Conservation (phyloP, 1,140 invertebrate genomes). For the Himalopsyche phryganea region DNA sequence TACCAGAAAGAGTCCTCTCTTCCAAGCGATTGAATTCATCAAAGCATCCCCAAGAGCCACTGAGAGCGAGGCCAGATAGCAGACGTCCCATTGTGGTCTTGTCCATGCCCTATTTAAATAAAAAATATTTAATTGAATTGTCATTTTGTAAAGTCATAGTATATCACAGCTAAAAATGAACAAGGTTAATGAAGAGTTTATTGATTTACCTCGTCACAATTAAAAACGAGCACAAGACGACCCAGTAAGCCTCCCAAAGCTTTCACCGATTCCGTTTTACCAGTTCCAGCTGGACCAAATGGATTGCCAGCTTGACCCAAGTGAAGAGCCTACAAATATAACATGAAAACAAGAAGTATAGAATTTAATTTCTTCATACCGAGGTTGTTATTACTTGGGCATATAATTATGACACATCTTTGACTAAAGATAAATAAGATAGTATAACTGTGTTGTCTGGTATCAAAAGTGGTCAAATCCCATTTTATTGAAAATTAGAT, state of each 20-base stretch:
- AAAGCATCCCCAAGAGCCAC: constrained; percentile 98
- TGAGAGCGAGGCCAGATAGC: constrained; percentile 85
- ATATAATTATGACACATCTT: too few relatives aligned
- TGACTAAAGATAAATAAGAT: too few relatives aligned
- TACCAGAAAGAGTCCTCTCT: constrained; percentile 86
- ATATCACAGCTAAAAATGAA: not conserved
- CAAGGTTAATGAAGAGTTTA: not conserved
- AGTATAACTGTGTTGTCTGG: too few relatives aligned
- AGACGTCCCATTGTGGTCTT: constrained; percentile 89
- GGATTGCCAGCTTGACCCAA: constrained; percentile 97
- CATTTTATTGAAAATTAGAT: too few relatives aligned
- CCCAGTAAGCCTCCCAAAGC: constrained; percentile 87
- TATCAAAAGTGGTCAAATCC: too few relatives aligned
- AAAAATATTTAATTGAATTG: constrained; percentile 7
- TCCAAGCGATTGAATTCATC: constrained; percentile 97
- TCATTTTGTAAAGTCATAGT: not conserved
- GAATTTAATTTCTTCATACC: too few relatives aligned
- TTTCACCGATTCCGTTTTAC: constrained; percentile 97
- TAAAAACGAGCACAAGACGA: constrained; percentile 92
- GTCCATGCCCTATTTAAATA: constrained; percentile 76
- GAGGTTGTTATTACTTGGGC: too few relatives aligned
- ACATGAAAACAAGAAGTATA: too few relatives aligned
- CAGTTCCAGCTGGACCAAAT: constrained; percentile 97
- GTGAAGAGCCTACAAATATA: constrained; percentile 76
- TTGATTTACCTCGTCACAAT: constrained; percentile 82